Conservation (phyloP, 2,113 vertebrate species). For the Colinus virginianus region DNA sequence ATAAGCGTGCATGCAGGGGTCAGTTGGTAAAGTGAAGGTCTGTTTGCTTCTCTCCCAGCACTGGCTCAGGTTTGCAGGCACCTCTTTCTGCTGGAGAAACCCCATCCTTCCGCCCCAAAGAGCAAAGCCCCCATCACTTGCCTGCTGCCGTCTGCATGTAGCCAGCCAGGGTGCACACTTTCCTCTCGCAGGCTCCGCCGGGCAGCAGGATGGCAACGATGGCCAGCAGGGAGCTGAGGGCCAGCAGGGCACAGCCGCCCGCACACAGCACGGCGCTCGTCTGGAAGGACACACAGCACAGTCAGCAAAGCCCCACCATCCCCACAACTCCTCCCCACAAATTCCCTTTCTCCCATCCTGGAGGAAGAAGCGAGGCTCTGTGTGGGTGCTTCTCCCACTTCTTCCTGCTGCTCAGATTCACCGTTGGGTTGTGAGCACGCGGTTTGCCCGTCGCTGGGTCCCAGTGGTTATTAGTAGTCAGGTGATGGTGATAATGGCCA, state of each 20-base stretch:
- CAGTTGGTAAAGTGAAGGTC: neutral
- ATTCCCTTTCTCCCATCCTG: neutral
- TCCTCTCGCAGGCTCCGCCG: constrained; percentile 87
- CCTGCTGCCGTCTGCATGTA: constrained; percentile 96
- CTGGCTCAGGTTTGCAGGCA: neutral
- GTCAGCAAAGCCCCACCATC: neutral
- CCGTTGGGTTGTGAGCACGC: fast-evolving
- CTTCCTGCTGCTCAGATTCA: neutral
- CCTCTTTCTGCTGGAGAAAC: neutral
- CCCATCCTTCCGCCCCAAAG: neutral
- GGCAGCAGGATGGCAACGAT: constrained; percentile 91
- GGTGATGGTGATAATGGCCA: constrained; percentile 24
- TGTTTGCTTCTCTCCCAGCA: fast-evolving
- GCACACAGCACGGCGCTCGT: constrained; percentile 91
- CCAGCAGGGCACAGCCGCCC: constrained; percentile 89
- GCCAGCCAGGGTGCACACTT: constrained; percentile 90
- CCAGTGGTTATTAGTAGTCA: constrained; percentile 41
- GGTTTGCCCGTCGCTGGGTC: neutral
- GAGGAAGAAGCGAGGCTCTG: neutral
- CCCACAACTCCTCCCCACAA: fast-evolving
- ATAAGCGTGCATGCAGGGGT: neutral
- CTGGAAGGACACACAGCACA: constrained; percentile 76
- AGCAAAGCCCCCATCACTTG: constrained; percentile 49
- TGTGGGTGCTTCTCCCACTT: fast-evolving
- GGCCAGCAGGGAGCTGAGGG: constrained; percentile 90